Conservation (phyloP, 2,888 invertebrate genomes). For the Cosmorhoe ocellata region DNA sequence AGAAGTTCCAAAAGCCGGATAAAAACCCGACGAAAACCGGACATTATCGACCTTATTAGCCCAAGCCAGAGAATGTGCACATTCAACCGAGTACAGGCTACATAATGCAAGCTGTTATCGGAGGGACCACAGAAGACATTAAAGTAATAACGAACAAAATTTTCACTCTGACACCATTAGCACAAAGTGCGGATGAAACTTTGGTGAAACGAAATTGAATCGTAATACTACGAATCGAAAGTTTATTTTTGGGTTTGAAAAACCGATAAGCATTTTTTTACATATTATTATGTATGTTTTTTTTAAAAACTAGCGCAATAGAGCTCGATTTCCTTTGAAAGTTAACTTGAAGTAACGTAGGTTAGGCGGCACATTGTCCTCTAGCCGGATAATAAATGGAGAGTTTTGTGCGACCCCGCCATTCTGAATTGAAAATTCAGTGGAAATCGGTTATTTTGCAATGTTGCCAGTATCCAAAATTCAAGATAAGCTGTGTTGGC, state of each 20-base stretch:
- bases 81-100: constrained; percentile 34
- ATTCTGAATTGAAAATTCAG: constrained; percentile 45
- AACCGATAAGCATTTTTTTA: too few relatives aligned
- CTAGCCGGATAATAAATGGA: constrained; percentile 46
- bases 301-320: neutral
- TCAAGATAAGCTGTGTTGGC: constrained; percentile 14
- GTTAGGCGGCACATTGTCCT: constrained; percentile 31
- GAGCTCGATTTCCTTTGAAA: constrained; percentile 6
- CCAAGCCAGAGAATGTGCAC: constrained; percentile 35
- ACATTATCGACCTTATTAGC: constrained; percentile 4
- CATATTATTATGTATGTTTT: too few relatives aligned
- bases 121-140: constrained; percentile 11
- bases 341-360: constrained; percentile 10
- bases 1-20: too few relatives aligned
- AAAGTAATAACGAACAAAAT: neutral
- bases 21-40: constrained; percentile 2
- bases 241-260: too few relatives aligned
- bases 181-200: too few relatives aligned
- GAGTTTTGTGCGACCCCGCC: constrained; percentile 35
- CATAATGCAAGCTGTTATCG: constrained; percentile 51
- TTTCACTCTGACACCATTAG: neutral
- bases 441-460: constrained; percentile 14
- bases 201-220: too few relatives aligned
- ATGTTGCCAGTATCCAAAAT: constrained; percentile 25
- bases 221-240: too few relatives aligned